These are phyloP conservation scores for Rachycentron canadum DNA, from an alignment of 2,797 vertebrate genomes.

Conservation along the genomic window DNA sequence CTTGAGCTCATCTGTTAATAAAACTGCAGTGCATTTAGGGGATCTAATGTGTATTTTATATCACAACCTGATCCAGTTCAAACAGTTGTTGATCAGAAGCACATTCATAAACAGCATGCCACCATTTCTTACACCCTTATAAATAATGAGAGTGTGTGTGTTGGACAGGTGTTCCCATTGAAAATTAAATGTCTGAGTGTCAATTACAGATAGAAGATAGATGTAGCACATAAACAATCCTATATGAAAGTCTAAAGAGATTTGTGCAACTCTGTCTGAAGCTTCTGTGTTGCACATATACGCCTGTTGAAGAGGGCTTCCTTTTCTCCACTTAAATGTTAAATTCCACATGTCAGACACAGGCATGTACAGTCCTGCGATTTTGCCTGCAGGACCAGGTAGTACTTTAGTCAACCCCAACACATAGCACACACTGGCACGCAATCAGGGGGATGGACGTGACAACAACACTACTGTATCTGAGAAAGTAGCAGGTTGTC, in stretches of 20 bases:
- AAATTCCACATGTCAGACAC: constrained; percentile 69
- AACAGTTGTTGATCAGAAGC: not conserved
- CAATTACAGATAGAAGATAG: not conserved
- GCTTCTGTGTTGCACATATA: not conserved
- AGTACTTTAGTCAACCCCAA: constrained; percentile 12
- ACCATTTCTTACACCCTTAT: not conserved
- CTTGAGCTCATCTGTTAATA: constrained; percentile 15
- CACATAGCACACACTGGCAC: constrained; percentile 7
- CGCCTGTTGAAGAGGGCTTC: constrained; percentile 23
- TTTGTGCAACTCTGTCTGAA: constrained; percentile 9
- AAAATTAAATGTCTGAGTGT: not conserved
- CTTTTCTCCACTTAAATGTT: constrained; percentile 67
- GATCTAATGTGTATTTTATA: not conserved
- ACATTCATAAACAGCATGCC: fast-evolving
- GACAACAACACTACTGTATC: not conserved
- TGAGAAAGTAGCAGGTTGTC: not conserved
- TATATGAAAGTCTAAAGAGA: not conserved
- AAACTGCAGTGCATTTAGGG: not conserved
- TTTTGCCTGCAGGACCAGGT: constrained; percentile 27
- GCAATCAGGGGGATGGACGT: not conserved
- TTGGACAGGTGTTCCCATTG: not conserved
- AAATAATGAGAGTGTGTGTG: not conserved
- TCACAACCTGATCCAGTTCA: not conserved
- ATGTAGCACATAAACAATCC: not conserved
- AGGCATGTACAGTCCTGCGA: constrained; percentile 62